Evolutionary conservation across 2,797 vertebrate species (phyloP), one percentile per base, ranked within the genome.

Genomic region (Diplodus puntazzo): DNA sequence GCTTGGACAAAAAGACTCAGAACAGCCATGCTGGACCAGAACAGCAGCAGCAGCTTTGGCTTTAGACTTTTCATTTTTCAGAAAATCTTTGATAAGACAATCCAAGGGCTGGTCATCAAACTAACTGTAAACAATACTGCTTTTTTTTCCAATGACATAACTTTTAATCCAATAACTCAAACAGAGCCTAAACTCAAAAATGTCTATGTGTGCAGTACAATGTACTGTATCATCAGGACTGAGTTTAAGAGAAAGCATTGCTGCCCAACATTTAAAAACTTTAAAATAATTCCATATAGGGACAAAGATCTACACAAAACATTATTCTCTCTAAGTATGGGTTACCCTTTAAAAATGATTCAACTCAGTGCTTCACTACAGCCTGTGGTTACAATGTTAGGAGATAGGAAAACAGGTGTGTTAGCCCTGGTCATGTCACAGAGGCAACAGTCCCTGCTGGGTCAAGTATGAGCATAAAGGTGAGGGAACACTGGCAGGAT

Each of bases 331-430:
- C 10, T n/a, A 60, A 45, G 12, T 4, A 57, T 13, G 0, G 34
- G 48, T 62, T 4, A 62, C 17, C 67, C 9, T 58, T 50, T 43
- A 48, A 48, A 70, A 46, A 49, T 43, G 5, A 52, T 62, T 18
- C 71, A 20, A 18, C 46, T 61, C 59, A 55, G 69, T 77, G 66
- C 27, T 77, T 76, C 16, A 77, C 39, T 59, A 72, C 42, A 82
- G 21, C 82, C 13, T 42, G 20, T 43, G 20, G 11, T 64, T 68
- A 69, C 46, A 68, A 54, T 27, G 46, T 65, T n/a, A 67, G 53
- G 61, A 21, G 17, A 79, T 3, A 39, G 50, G 1, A 79, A 58
- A 45, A 6, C 66, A 27, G 61, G 39, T 75, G 25, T 39, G 34
- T 67, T 21, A 53, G 46, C 54, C 9, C 17, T 4, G 17, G 48